phyloP scores from a whole-genome alignment of 2,797 vertebrate species.

The Otolemur crassicaudatus region DNA sequence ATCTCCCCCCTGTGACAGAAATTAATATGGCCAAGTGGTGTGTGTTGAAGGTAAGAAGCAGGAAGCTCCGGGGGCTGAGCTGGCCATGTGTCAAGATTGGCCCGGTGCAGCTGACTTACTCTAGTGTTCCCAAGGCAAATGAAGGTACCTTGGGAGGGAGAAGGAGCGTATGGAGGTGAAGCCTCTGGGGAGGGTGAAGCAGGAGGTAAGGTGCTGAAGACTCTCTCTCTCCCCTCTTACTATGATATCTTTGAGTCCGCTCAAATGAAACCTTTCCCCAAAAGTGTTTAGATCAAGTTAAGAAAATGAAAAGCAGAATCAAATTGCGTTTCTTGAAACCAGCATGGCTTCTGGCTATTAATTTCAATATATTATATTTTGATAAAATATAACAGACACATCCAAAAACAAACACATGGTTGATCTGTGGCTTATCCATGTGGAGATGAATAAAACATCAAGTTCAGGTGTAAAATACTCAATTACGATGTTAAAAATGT shows the following conservation, averaged over 20 bases:
- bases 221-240: neutral
- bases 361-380: constrained; percentile 60
- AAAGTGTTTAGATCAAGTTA: neutral
- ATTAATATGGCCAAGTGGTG: constrained; percentile 82
- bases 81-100: neutral
- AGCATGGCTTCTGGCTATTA: constrained; percentile 48
- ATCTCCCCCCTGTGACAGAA: constrained; percentile 81
- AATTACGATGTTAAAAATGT: constrained; percentile 60
- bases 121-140: neutral
- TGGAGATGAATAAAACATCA: constrained; percentile 71
- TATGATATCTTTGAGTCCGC: neutral
- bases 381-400: constrained; percentile 61
- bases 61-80: neutral
- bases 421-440: constrained; percentile 55
- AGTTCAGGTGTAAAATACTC: constrained; percentile 63
- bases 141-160: neutral
- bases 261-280: neutral
- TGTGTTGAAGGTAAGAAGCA: constrained; percentile 40
- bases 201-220: neutral
- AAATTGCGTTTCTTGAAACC: neutral
- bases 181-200: neutral
- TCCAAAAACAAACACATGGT: constrained; percentile 66
- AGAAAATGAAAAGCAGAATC: constrained; percentile 39
- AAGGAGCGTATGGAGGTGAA: neutral
- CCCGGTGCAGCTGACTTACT: neutral